Conservation (phyloP, 2,113 vertebrate genomes). For the Periophthalmodon schlosseri region DNA sequence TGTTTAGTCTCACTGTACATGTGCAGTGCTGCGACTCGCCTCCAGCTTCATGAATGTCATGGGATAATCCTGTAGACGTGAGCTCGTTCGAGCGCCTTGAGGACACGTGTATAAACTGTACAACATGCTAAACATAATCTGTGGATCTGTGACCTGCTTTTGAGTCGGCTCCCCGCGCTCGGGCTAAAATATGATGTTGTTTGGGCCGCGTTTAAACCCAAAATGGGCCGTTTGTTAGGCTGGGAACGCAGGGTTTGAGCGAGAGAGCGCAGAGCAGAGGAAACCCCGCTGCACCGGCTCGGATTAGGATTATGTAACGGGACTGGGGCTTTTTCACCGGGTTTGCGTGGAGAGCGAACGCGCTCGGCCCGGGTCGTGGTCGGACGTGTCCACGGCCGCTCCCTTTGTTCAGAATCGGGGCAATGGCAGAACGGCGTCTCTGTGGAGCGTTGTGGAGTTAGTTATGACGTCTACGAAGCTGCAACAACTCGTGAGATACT, state of each 20-base stretch:
- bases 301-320: constrained; percentile 70
- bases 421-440: neutral
- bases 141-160: constrained; percentile 38
- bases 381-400: constrained; percentile 56
- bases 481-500: too few relatives aligned
- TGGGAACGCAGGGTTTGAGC: constrained; percentile 27
- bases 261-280: constrained; percentile 37
- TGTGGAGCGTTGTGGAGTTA: neutral
- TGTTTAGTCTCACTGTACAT: too few relatives aligned
- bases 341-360: constrained; percentile 21
- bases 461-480: too few relatives aligned
- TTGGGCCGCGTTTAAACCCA: constrained; percentile 6
- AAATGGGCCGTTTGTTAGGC: constrained; percentile 30
- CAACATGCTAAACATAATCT: constrained; percentile 47
- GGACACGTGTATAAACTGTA: constrained; percentile 35
- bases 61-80: constrained; percentile 40
- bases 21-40: constrained; percentile 6
- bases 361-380: constrained; percentile 24
- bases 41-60: constrained; percentile 43
- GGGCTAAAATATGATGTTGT: neutral
- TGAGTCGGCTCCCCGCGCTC: constrained; percentile 16
- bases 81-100: constrained; percentile 32
- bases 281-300: constrained; percentile 60
- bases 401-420: constrained; percentile 39
- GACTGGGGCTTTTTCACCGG: constrained; percentile 47